Conservation (phyloP, 2,797 vertebrate genomes). For the Scyliorhinus canicula region DNA sequence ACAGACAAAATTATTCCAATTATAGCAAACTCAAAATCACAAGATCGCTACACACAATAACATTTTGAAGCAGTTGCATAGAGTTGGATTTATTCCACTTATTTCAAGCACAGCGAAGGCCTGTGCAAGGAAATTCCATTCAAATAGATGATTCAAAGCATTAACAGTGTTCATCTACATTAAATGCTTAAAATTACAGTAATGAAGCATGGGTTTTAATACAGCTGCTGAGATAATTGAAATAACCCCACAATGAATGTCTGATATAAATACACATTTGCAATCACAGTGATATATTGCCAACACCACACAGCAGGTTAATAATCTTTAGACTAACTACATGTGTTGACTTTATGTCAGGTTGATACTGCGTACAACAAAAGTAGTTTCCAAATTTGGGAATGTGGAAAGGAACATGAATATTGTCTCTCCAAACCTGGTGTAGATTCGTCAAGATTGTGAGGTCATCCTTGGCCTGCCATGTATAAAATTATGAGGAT, state of each 20-base stretch:
- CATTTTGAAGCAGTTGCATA: background rate
- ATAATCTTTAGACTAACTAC: background rate
- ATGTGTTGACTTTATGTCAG: background rate
- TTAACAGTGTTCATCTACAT: background rate
- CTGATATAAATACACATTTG: background rate
- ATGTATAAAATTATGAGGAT: too few relatives aligned
- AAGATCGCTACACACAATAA: background rate
- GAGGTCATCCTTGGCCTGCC: background rate
- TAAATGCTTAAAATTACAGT: background rate
- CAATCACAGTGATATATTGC: background rate
- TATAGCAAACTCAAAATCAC: background rate
- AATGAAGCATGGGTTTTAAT: background rate
- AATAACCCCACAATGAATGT: background rate
- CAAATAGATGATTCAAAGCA: background rate
- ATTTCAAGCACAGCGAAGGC: background rate
- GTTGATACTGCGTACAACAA: background rate
- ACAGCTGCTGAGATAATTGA: background rate
- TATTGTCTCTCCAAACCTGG: background rate
- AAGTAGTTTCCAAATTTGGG: background rate
- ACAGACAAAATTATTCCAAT: background rate
- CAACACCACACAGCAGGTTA: background rate
- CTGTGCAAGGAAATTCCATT: background rate
- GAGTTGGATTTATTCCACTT: background rate
- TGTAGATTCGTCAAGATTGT: background rate
- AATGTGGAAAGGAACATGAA: background rate